Percentiles rank a stretch among this genome's conserved stretches.
These are phyloP conservation scores for Stenichneumon culpator DNA, from an alignment of 2,888 invertebrate species.

Conservation along the genomic window DNA sequence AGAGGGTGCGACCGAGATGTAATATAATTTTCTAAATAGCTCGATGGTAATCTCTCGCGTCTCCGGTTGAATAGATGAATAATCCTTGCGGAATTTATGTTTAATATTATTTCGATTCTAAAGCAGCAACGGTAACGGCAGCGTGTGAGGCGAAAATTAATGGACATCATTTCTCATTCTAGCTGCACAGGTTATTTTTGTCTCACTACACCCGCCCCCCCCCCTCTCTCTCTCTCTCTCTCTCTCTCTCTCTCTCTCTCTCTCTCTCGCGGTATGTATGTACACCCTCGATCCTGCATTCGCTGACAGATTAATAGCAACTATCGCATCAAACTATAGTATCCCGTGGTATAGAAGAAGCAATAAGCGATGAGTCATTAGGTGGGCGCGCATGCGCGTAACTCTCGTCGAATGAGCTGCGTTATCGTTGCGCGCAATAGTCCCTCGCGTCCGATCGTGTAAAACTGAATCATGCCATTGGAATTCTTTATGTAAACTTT, in stretches of 20 bases:
- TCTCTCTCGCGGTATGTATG: not conserved
- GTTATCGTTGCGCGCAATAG: slow-evolving; percentile 40
- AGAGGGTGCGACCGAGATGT: slow-evolving; percentile 3
- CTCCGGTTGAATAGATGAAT: slow-evolving; percentile 57
- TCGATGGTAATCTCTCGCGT: slow-evolving; percentile 55
- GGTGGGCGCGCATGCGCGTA: slow-evolving; percentile 34
- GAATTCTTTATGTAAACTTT: slow-evolving; percentile 44
- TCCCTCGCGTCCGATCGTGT: not conserved
- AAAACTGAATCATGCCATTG: slow-evolving; percentile 25
- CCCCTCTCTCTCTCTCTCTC: not conserved
- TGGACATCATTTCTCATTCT: slow-evolving; percentile 52
- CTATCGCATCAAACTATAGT: slow-evolving; percentile 22
- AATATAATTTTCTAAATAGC: slow-evolving; percentile 50
- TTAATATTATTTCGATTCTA: slow-evolving; percentile 62
- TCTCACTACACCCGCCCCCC: not conserved
- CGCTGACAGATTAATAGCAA: slow-evolving; percentile 53
- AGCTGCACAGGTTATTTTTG: slow-evolving; percentile 20
- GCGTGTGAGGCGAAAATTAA: slow-evolving; percentile 54
- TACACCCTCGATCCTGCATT: slow-evolving; percentile 30
- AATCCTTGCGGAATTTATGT: slow-evolving; percentile 63
- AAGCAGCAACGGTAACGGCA: slow-evolving; percentile 29
- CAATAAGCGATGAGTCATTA: slow-evolving; percentile 51
- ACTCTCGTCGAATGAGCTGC: slow-evolving; percentile 34
- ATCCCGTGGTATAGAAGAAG: slow-evolving; percentile 13
- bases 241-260: slow-evolving; percentile 1